Evolutionary conservation across 1,140 invertebrate genomes (phyloP).

Genomic region (Cydia strobilella): DNA sequence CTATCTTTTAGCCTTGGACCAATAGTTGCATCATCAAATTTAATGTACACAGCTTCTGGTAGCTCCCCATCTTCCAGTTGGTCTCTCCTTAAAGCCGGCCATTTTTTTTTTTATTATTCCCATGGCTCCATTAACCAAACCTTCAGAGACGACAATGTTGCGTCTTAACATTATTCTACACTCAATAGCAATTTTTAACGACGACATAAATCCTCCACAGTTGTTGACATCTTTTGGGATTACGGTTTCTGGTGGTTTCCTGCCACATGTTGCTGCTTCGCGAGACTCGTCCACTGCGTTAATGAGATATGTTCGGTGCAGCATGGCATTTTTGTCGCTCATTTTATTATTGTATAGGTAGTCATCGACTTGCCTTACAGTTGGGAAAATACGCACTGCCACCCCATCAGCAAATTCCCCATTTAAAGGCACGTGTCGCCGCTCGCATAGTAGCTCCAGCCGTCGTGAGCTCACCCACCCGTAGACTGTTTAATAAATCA

Average conservation of each 20-base stretch:
- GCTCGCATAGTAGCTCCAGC: conserved; percentile 37
- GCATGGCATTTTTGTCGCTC: conserved; percentile 34
- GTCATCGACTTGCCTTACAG: conserved; percentile 42
- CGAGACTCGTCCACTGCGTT: conserved; percentile 41
- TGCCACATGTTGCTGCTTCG: conserved; percentile 35
- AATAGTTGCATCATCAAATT: not conserved
- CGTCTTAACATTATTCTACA: conserved; percentile 34
- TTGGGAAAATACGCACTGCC: conserved; percentile 43
- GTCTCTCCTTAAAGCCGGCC: conserved; percentile 29
- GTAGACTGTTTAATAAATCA: conserved; percentile 43
- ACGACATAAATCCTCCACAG: conserved; percentile 33
- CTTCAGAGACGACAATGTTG: conserved; percentile 24
- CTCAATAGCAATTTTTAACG: conserved; percentile 25
- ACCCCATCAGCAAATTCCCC: conserved; percentile 44
- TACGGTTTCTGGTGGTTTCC: conserved; percentile 28
- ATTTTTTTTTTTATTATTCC: conserved; percentile 22
- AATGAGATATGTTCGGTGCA: conserved; percentile 33
- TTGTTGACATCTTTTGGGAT: conserved; percentile 35
- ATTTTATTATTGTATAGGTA: conserved; percentile 47
- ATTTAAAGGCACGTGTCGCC: conserved; percentile 36
- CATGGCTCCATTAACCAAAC: conserved; percentile 33
- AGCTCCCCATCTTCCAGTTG: conserved; percentile 24
- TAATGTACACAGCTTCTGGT: not conserved
- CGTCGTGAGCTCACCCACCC: conserved; percentile 42
- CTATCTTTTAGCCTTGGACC: not conserved